Conservation (phyloP, 2,797 vertebrate genomes). For the Paguma larvata region DNA sequence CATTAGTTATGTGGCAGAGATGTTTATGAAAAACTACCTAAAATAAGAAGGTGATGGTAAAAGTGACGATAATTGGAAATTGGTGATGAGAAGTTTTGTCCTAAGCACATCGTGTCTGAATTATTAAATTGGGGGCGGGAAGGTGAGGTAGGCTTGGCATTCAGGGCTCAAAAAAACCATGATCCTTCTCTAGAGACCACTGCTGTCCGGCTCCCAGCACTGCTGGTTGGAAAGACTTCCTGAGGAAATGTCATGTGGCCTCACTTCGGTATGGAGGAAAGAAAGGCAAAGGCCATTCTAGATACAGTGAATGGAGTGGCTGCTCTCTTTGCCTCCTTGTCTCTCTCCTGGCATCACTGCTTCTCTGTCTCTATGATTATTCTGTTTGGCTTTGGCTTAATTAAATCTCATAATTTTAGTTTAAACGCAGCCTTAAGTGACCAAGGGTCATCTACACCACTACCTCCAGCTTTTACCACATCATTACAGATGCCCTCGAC, state of each 20-base stretch:
- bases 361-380: not conserved
- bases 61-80: not conserved
- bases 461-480: not conserved
- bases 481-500: constrained; percentile 7
- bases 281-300: not conserved
- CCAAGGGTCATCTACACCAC: not conserved
- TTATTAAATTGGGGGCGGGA: not conserved
- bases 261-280: not conserved
- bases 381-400: not conserved
- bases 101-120: constrained; percentile 6
- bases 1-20: not conserved
- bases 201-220: not conserved
- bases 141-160: not conserved
- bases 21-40: not conserved
- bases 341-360: not conserved
- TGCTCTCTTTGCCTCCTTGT: not conserved
- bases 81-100: not conserved
- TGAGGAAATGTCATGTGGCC: not conserved
- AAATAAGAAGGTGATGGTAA: not conserved
- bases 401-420: constrained; percentile 2
- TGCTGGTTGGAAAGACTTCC: not conserved
- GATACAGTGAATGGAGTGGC: not conserved
- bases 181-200: not conserved
- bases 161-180: not conserved
- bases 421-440: not conserved